Percentiles rank a stretch among this genome's conserved stretches.
Evolutionary conservation across 2,797 vertebrate genomes (phyloP).

Genomic region (Danio jaintianensis): DNA sequence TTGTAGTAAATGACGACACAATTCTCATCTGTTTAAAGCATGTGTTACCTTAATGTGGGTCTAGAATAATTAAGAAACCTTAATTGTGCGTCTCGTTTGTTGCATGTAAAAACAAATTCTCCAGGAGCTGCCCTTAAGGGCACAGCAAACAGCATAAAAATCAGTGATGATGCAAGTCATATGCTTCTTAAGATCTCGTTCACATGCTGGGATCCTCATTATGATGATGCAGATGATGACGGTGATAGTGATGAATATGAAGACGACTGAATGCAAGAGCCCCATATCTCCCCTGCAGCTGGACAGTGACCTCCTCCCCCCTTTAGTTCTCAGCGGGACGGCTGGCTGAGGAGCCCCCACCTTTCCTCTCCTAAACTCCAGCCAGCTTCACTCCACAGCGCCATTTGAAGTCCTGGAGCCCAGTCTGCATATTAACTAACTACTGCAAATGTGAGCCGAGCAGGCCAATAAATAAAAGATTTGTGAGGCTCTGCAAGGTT

Average conservation of each 20-base stretch:
- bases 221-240: slow-evolving; percentile 70
- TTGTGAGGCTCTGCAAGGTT: slow-evolving; percentile 60
- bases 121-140: slow-evolving; percentile 43
- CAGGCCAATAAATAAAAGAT: slow-evolving; percentile 75
- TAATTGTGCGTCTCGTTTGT: slow-evolving; percentile 30
- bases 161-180: slow-evolving; percentile 48
- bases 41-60: slow-evolving; percentile 2
- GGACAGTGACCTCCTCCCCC: slow-evolving; percentile 54
- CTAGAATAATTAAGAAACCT: slow-evolving; percentile 35
- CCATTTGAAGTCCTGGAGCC: slow-evolving; percentile 67
- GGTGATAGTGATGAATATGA: slow-evolving; percentile 73
- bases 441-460: slow-evolving; percentile 67
- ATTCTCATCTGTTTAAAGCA: not conserved
- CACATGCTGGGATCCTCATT: slow-evolving; percentile 67
- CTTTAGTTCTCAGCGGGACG: slow-evolving; percentile 55
- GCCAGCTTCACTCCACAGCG: slow-evolving; percentile 56
- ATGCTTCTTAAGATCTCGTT: slow-evolving; percentile 51
- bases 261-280: slow-evolving; percentile 62
- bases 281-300: slow-evolving; percentile 49
- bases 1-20: not conserved
- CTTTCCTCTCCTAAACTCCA: slow-evolving; percentile 47
- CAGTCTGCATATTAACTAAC: slow-evolving; percentile 75
- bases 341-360: slow-evolving; percentile 59
- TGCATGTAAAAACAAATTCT: slow-evolving; percentile 53
- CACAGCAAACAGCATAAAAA: slow-evolving; percentile 48